Percentiles rank a stretch among this genome's conserved stretches.
Evolutionary conservation across 2,113 vertebrate species (phyloP).

Genomic region (Mesitornis unicolor): DNA sequence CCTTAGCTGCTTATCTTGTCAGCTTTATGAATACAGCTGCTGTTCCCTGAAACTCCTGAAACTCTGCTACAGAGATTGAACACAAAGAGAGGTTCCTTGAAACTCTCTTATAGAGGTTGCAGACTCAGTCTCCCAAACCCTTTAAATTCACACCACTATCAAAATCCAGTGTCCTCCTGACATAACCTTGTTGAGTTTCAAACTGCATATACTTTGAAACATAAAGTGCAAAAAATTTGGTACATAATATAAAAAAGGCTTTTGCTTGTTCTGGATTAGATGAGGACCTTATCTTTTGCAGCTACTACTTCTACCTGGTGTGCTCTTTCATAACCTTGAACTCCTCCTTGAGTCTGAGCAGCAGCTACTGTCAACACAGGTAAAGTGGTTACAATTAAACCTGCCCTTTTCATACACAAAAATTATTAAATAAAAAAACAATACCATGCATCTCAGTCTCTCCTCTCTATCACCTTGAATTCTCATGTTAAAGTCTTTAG

Average conservation of each 20-base stretch:
- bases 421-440: background rate
- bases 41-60: background rate
- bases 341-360: background rate
- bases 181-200: background rate
- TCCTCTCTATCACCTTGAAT: background rate
- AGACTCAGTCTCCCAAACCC: background rate
- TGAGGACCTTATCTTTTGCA: background rate
- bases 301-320: background rate
- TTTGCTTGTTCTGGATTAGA: background rate
- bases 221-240: background rate
- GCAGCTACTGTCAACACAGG: background rate
- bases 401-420: background rate
- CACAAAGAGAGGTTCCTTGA: background rate
- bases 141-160: background rate
- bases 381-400: background rate
- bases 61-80: background rate
- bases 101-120: background rate
- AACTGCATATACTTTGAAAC: background rate
- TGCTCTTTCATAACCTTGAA: background rate
- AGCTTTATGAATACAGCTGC: background rate
- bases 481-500: background rate
- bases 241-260: background rate
- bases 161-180: accelerated
- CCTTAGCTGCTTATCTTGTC: background rate
- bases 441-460: background rate